Base-by-base conservation (phyloP, 2,797 vertebrate species). In the Cyprinella venusta region DNA sequence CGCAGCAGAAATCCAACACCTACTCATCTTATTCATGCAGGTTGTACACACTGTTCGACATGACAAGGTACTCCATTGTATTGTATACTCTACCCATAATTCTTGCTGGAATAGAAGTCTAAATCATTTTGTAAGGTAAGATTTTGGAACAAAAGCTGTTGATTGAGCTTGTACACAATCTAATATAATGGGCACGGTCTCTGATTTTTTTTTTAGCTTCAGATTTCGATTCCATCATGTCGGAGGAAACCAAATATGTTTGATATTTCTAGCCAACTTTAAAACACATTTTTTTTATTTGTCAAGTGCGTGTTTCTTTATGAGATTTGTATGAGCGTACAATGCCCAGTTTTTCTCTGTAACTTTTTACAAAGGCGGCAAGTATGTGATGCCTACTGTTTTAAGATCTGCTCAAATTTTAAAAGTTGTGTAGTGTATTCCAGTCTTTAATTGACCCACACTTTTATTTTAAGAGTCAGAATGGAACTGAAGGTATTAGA, bases 1-100 rank as follows among this genome's bases (percentile, higher is more conserved):
- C 6, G 16, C 36, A 42, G 52, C 65, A 70, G 36, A 70, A 80
- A 59, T 69, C 36, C 78, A 42, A 80, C 65, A 59, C 21, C 50
- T 61, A 76, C 74, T 26, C 36, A 59, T 42, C 36, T 61, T 40
- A 13, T 40, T 76, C 54, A 61, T 76, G 74, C 21, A 76, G 72
- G 52, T 40, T 75, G 52, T 40, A 56, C 33, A 8, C 6, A 24
- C 52, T 40, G 19, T 75, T 75, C 13, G 21, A 75, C 52, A 59
- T 59, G 52, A 59, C 52, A 56, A 24, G 30, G 52, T 56, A 38
- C 50, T 56, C 72, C 19, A 63, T 0, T 36, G 30, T 36, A 19
- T 26, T 42, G 74, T 18, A 61, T 16, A 59, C 30, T 56, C 6
- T 10, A 56, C 30, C 33, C 13, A 61, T n/a, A 18, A 26, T 40